Base-by-base conservation (phyloP, 1,140 invertebrate genomes). In the Heliconius congener region DNA sequence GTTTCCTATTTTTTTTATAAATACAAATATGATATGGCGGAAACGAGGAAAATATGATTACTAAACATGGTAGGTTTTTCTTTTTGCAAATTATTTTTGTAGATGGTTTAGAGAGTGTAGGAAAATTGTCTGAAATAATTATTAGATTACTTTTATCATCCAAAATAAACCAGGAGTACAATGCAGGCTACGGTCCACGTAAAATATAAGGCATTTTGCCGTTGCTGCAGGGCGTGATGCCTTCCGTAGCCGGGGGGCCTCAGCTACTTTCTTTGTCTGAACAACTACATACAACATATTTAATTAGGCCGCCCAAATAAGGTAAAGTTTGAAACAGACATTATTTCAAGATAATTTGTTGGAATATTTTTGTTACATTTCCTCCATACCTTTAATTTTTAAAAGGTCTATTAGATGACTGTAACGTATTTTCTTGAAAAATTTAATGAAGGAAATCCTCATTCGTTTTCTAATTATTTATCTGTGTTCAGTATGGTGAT, bases 221-320 rank as follows among this genome's bases (percentile, higher is more conserved):
- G 80, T 73, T 46, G 71, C 76, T 78, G 77, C 23, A 77, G 55
- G 78, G 42, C 52, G 71, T 37, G 55, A 73, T 39, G 72, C 50
- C 60, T 79, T 57, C 57, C 73, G 71, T 76, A n/a, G 84, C 85
- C 83, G 73, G 78, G 74, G 74, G 84, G 86, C 84, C 74, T 81
- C 78, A 79, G 52, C 70, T 73, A 79, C 73, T 85, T 90, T 91
- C 88, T 91, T 90, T 87, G 85, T 88, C 83, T 85, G 83, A 85
- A 84, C 80, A 85, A 83, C 85, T 83, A 83, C 84, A 83, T 84
- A 86, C 77, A 85, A 87, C 85, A 88, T 90, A 90, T 92, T 92
- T 90, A 92, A 91, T 92, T 92, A 92, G 88, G 85, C 86, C 76
- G 74, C 78, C 71, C 57, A 77, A 72, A 55, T 66, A 77, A 34